These are phyloP conservation scores for Pangasius krempfi DNA, from an alignment of 2,797 vertebrate genomes.

Conservation along the genomic window DNA sequence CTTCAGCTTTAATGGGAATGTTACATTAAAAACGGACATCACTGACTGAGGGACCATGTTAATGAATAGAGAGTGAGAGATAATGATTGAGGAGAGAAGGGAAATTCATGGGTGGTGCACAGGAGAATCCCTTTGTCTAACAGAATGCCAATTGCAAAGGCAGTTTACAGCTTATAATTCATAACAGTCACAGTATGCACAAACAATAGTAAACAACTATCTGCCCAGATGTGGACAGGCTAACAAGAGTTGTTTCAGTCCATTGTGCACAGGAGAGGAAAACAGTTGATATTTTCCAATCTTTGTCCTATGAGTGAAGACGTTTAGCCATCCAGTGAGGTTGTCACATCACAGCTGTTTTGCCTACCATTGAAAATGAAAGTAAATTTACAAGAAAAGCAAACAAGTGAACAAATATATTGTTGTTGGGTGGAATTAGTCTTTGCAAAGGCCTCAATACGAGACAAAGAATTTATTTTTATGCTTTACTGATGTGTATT, in stretches of 20 bases:
- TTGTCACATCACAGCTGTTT: not conserved
- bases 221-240: not conserved
- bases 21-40: not conserved
- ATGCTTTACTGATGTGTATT: not conserved
- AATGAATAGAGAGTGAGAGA: not conserved
- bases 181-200: not conserved
- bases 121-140: not conserved
- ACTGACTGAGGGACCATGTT: not conserved
- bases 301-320: not conserved
- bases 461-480: not conserved
- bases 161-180: not conserved
- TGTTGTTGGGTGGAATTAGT: not conserved
- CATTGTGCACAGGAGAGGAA: not conserved
- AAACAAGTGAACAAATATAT: not conserved
- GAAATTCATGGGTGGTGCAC: not conserved
- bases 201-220: not conserved
- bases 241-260: not conserved
- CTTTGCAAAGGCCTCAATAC: not conserved
- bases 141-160: not conserved
- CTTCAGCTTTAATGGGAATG: not conserved
- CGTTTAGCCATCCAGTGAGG: not conserved
- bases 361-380: not conserved
- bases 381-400: not conserved
- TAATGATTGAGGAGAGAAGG: not conserved
- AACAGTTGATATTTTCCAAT: not conserved